These are phyloP conservation scores for Saimiri boliviensis DNA, from an alignment of 2,113 vertebrate genomes.

Conservation along the genomic window DNA sequence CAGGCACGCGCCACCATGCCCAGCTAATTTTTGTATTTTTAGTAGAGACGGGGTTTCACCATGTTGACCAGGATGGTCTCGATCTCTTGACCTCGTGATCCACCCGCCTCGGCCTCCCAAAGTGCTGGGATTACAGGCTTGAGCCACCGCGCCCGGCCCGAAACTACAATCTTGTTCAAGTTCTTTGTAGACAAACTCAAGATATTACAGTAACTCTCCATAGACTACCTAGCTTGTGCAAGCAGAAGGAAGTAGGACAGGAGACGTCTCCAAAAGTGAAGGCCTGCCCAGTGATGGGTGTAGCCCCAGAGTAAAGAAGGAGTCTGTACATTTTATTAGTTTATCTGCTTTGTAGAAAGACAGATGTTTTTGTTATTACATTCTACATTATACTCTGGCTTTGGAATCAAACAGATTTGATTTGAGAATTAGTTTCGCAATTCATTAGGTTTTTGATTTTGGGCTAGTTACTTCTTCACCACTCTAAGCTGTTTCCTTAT, in stretches of 20 bases:
- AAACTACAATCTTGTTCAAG: neutral
- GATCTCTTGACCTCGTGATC: too few relatives aligned
- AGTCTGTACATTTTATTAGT: neutral
- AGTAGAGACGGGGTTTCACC: too few relatives aligned
- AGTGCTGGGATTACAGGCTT: too few relatives aligned
- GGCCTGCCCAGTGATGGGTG: neutral
- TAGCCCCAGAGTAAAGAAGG: neutral
- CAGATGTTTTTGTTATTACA: constrained; percentile 14
- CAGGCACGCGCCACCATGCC: too few relatives aligned
- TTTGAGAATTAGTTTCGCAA: neutral
- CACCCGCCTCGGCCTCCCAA: too few relatives aligned
- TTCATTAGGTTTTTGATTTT: neutral
- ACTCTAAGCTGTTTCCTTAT: neutral
- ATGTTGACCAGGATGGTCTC: too few relatives aligned
- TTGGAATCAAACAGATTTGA: neutral
- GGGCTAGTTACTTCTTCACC: neutral
- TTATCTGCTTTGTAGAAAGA: neutral
- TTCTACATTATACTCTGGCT: constrained; percentile 13
- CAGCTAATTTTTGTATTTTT: too few relatives aligned
- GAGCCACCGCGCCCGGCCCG: too few relatives aligned
- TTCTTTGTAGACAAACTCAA: neutral
- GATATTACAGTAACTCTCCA: neutral
- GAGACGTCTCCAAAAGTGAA: neutral
- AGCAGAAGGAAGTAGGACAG: neutral
- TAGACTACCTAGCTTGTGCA: neutral